Evolutionary conservation across 2,888 invertebrate species (phyloP).

Genomic region (Dicyrtomina minuta): DNA sequence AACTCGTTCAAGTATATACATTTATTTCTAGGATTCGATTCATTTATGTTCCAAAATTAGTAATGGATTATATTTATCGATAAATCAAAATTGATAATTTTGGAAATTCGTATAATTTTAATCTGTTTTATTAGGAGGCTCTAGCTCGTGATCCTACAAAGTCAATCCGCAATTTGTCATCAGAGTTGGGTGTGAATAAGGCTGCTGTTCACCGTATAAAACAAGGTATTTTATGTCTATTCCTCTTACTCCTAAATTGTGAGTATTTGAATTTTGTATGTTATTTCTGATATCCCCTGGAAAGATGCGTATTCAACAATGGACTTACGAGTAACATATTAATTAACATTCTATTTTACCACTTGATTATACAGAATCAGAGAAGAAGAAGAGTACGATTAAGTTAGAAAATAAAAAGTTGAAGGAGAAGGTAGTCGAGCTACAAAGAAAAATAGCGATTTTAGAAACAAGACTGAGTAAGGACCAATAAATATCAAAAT

Average conservation of each 20-base stretch:
- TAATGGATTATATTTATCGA: no score
- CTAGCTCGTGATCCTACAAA: conserved; percentile 47
- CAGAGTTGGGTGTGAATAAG: conserved; percentile 47
- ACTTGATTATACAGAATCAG: conserved; percentile 40
- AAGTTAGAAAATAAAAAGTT: conserved; percentile 45
- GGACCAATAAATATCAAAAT: neutral
- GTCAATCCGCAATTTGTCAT: conserved; percentile 43
- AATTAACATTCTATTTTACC: no score
- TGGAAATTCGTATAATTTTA: no score
- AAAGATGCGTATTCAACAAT: no score
- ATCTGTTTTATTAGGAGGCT: conserved; percentile 30
- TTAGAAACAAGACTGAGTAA: conserved; percentile 11
- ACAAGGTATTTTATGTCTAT: conserved; percentile 40
- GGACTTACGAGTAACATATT: no score
- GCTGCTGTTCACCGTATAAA: conserved; percentile 50
- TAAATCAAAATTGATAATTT: no score
- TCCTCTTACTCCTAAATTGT: no score
- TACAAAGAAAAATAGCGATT: conserved; percentile 24
- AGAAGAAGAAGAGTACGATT: conserved; percentile 39
- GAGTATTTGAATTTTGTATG: no score
- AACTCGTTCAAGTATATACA: conserved; percentile 37
- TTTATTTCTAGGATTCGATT: neutral
- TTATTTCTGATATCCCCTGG: no score
- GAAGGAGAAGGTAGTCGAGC: conserved; percentile 41
- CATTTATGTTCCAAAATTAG: no score